Percentiles rank a stretch among this genome's conserved stretches.
Evolutionary conservation across 2,113 vertebrate species (phyloP).

Genomic region (Aldabrachelys gigantea): DNA sequence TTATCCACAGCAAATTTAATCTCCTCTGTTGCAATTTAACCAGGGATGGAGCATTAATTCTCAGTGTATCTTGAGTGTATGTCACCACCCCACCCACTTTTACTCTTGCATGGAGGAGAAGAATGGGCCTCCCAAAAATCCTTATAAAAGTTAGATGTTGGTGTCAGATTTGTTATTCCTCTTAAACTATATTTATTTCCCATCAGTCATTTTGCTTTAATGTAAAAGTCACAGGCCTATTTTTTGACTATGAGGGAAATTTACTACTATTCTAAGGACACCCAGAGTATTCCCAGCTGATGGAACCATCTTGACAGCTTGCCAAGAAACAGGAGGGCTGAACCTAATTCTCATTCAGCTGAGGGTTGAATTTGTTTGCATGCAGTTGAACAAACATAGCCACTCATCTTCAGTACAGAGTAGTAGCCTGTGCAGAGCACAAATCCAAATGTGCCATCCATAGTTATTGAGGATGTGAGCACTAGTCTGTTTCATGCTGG

Average conservation of each 20-base stretch:
- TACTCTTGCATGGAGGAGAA: not conserved
- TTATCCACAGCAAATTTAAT: not conserved
- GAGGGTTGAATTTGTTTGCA: not conserved
- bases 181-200: not conserved
- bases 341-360: not conserved
- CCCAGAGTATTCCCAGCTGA: not conserved
- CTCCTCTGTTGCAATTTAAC: not conserved
- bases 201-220: not conserved
- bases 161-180: not conserved
- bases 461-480: not conserved
- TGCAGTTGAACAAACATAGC: not conserved
- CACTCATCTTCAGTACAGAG: not conserved
- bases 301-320: not conserved
- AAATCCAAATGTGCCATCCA: not conserved
- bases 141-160: not conserved
- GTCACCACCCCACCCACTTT: not conserved
- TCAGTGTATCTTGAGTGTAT: not conserved
- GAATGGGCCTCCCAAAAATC: not conserved
- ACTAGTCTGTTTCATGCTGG: not conserved
- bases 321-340: not conserved
- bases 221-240: not conserved
- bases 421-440: not conserved
- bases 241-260: not conserved
- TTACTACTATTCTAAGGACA: not conserved
- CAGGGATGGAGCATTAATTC: not conserved